Conservation (phyloP, 2,113 vertebrate species). For the Proterorhinus semilunaris region DNA sequence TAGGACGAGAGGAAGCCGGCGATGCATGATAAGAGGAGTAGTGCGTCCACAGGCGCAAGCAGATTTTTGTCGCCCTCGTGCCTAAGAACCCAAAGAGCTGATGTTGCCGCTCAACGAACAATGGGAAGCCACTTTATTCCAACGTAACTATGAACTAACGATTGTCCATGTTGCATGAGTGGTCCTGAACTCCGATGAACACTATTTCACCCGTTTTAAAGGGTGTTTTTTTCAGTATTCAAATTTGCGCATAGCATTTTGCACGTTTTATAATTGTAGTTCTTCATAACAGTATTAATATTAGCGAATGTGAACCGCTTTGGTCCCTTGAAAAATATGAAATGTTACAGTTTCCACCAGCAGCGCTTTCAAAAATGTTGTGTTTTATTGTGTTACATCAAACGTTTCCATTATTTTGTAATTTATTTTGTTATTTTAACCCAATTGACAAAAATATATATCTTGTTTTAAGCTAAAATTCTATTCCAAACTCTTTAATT, state of each 20-base stretch:
- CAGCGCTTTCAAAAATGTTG: not conserved
- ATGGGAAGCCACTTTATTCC: not conserved
- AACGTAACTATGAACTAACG: not conserved
- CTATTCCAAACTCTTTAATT: too few relatives aligned
- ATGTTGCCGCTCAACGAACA: not conserved
- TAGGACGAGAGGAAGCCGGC: conserved; percentile 25
- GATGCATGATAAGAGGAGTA: conserved; percentile 11
- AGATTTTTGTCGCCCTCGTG: conserved; percentile 45
- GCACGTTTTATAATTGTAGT: not conserved
- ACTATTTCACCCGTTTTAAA: too few relatives aligned
- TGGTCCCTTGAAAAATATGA: conserved; percentile 5
- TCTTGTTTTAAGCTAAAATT: too few relatives aligned
- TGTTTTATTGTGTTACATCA: conserved; percentile 7
- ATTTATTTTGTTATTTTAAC: not conserved
- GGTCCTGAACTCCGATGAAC: not conserved
- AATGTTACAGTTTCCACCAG: conserved; percentile 30
- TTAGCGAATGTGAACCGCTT: not conserved
- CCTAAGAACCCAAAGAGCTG: conserved; percentile 18
- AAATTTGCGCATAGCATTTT: not conserved
- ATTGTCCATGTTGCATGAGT: not conserved
- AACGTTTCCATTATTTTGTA: conserved; percentile 7
- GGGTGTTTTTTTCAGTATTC: conserved; percentile 4
- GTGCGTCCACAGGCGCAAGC: not conserved
- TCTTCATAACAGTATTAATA: too few relatives aligned
- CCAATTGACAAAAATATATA: too few relatives aligned